Evolutionary conservation across 2,113 vertebrate species (phyloP).

Genomic region (Psittacula cyanocephala): DNA sequence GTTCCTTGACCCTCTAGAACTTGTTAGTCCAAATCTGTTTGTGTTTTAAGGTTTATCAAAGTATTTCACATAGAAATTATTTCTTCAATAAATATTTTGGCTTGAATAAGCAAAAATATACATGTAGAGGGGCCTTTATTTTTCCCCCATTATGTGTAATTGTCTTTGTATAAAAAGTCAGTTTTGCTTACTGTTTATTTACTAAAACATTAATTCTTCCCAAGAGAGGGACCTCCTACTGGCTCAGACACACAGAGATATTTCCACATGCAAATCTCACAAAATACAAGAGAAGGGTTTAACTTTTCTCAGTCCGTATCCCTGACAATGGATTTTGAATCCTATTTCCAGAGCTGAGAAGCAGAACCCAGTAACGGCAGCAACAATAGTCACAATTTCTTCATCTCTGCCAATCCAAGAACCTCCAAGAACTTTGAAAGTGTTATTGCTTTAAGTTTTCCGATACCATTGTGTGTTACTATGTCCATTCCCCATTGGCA

Average conservation of each 20-base stretch:
- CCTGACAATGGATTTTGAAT: neutral
- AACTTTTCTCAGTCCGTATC: neutral
- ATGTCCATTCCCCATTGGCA: neutral
- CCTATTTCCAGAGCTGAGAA: neutral
- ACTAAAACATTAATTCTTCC: neutral
- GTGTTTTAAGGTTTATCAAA: slow-evolving; percentile 24
- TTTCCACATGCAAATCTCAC: neutral
- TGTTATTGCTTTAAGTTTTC: neutral
- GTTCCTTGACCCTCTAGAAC: neutral
- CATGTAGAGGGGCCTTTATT: neutral
- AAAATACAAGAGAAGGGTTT: neutral
- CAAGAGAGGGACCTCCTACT: neutral
- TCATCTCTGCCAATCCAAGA: neutral
- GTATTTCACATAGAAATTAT: slow-evolving; percentile 32
- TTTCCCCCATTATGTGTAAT: neutral
- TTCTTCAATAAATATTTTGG: slow-evolving; percentile 35
- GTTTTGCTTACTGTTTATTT: slow-evolving; percentile 23
- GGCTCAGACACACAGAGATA: neutral
- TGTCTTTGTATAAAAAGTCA: neutral
- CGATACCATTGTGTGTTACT: neutral
- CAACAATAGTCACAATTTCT: neutral
- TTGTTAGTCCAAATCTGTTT: neutral
- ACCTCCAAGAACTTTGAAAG: neutral
- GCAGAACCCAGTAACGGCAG: neutral
- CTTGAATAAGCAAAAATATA: slow-evolving; percentile 14